These are phyloP conservation scores for Drosophila leontia DNA, from an alignment of 1,140 invertebrate genomes.

Conservation along the genomic window DNA sequence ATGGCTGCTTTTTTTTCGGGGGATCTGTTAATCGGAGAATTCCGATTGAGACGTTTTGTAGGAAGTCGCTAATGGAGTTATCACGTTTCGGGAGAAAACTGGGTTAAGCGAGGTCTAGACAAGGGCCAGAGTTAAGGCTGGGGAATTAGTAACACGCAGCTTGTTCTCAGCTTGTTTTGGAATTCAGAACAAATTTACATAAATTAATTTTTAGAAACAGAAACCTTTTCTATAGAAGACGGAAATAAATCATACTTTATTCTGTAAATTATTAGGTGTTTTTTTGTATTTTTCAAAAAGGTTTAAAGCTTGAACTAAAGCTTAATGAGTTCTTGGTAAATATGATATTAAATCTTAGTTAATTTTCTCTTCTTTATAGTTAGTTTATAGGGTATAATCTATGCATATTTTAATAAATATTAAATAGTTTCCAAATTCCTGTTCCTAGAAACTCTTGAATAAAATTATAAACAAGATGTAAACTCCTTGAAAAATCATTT, in stretches of 20 bases:
- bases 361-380: rapidly evolving
- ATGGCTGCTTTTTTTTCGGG: constrained; percentile 26
- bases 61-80: constrained; percentile 53
- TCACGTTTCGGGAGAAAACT: constrained; percentile 42
- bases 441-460: neutral
- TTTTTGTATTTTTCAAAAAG: neutral
- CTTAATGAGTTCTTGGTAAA: neutral
- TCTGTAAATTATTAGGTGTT: neutral
- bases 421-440: neutral
- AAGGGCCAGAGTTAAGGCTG: constrained; percentile 7
- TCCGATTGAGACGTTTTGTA: constrained; percentile 57
- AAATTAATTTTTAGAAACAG: neutral
- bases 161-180: constrained; percentile 12
- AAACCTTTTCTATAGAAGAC: neutral
- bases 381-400: neutral
- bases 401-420: neutral
- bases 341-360: neutral
- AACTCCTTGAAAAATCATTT: neutral
- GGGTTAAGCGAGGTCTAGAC: constrained; percentile 38
- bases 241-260: constrained; percentile 13
- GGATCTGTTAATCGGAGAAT: constrained; percentile 27
- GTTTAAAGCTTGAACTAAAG: neutral
- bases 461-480: neutral
- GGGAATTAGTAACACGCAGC: constrained; percentile 25
- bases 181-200: constrained; percentile 19